A percentile compares a stretch with the other conserved stretches of the same genome.
These are phyloP conservation scores for Ptilodon capucinus DNA, from an alignment of 2,888 invertebrate genomes.

Conservation along the genomic window DNA sequence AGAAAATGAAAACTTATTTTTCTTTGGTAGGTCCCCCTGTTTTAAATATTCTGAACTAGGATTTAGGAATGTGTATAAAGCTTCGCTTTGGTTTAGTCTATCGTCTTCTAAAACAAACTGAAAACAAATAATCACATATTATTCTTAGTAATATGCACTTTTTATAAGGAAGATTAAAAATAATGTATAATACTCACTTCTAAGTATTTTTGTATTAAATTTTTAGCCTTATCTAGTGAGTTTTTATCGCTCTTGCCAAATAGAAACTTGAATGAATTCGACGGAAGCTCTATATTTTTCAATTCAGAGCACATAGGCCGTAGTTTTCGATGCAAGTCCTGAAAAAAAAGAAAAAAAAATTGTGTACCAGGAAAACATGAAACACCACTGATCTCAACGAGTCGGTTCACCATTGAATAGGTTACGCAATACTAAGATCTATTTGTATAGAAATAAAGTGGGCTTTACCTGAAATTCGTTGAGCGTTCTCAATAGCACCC, in stretches of 20 bases:
- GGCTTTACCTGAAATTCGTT: conserved; percentile 83
- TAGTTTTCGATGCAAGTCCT: conserved; percentile 92
- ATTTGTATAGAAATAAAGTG: background rate
- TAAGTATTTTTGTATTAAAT: conserved; percentile 92
- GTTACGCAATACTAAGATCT: background rate
- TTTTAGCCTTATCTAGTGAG: conserved; percentile 91
- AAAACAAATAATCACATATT: conserved; percentile 43
- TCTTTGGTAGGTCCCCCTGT: conserved; percentile 90
- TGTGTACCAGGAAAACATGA: background rate
- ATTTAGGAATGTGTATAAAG: conserved; percentile 94
- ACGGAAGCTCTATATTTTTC: conserved; percentile 91
- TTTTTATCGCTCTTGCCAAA: conserved; percentile 92
- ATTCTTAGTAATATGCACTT: conserved; percentile 1
- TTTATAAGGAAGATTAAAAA: background rate
- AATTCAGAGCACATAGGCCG: conserved; percentile 91
- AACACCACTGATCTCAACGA: background rate
- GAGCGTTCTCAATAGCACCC: conserved; percentile 80
- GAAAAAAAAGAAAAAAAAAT: conserved; percentile 71
- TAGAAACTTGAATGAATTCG: conserved; percentile 90
- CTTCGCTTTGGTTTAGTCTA: conserved; percentile 93
- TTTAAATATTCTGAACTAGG: conserved; percentile 95
- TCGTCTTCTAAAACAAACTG: conserved; percentile 95
- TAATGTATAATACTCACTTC: conserved; percentile 83
- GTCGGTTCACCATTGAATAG: background rate
- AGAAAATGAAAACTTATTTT: conserved; percentile 92